phyloP scores from a whole-genome alignment of 2,888 invertebrate species.

The Drosophila mettleri region DNA sequence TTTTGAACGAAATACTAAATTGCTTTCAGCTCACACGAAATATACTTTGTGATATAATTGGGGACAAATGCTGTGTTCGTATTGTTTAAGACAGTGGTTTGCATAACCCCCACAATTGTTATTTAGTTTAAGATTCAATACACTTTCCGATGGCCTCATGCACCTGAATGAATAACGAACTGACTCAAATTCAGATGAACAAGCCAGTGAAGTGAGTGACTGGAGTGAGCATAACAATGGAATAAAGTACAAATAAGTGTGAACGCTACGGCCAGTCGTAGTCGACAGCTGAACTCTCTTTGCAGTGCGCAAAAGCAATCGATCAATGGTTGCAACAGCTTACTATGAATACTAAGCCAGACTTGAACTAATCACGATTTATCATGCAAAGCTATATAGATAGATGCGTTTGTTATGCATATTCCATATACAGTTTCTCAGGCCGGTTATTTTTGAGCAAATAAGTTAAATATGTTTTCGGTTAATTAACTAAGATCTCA shows the following conservation, averaged over 20 bases:
- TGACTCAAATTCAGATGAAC: constrained; percentile 13
- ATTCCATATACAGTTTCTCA: neutral
- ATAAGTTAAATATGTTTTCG: too few relatives aligned
- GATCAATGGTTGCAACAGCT: too few relatives aligned
- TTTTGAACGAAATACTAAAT: neutral
- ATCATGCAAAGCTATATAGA: neutral
- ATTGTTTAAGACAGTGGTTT: constrained; percentile 4
- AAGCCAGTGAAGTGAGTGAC: constrained; percentile 7
- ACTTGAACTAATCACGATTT: too few relatives aligned
- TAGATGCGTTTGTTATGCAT: neutral
- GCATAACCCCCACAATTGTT: constrained; percentile 6
- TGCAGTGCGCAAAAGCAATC: neutral
- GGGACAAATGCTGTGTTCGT: neutral
- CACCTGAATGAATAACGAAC: constrained; percentile 6
- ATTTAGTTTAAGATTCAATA: constrained; percentile 3
- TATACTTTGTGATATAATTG: neutral
- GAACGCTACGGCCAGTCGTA: neutral
- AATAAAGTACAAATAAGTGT: neutral
- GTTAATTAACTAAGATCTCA: too few relatives aligned
- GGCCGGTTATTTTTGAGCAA: neutral
- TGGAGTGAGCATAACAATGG: neutral
- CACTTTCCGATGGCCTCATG: constrained; percentile 12
- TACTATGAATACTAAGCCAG: too few relatives aligned
- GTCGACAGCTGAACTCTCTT: neutral
- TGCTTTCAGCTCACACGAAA: neutral